These are phyloP conservation scores for Chaetops frenatus DNA, from an alignment of 2,113 vertebrate genomes.

Conservation along the genomic window DNA sequence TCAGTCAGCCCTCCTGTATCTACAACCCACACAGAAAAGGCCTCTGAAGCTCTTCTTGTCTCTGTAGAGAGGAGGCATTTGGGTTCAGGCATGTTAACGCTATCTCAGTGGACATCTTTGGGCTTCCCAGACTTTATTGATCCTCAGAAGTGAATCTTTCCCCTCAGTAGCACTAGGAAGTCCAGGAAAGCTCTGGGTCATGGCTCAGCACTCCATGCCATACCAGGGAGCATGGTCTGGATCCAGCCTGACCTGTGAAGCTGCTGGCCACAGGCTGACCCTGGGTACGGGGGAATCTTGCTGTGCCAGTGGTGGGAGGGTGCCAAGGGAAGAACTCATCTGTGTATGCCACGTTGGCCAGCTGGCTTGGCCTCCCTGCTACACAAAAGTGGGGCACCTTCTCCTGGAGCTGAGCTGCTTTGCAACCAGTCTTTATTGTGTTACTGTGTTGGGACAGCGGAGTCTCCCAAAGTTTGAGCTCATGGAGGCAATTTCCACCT, in stretches of 20 bases:
- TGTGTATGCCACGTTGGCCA: background rate
- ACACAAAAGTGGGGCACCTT: background rate
- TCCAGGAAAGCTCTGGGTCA: background rate
- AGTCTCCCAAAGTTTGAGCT: background rate
- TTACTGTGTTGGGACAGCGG: background rate
- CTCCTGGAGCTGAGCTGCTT: background rate
- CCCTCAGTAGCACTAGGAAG: background rate
- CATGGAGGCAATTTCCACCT: background rate
- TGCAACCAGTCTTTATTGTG: background rate
- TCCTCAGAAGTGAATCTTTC: background rate
- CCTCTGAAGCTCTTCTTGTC: background rate
- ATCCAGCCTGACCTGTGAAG: background rate
- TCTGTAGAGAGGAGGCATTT: background rate
- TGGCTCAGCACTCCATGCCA: background rate
- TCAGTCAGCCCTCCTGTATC: background rate
- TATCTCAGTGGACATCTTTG: background rate
- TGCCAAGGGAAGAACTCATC: background rate
- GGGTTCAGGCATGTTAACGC: background rate
- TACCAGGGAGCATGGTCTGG: rapidly evolving
- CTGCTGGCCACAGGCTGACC: background rate
- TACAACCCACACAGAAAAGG: background rate
- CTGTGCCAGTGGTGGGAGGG: rapidly evolving
- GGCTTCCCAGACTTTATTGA: background rate
- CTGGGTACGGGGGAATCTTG: rapidly evolving
- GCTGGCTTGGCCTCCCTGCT: background rate